Conservation (phyloP, 37 sponge, comb jelly and placozoan genomes). For the Diacarnus erythraeanus region DNA sequence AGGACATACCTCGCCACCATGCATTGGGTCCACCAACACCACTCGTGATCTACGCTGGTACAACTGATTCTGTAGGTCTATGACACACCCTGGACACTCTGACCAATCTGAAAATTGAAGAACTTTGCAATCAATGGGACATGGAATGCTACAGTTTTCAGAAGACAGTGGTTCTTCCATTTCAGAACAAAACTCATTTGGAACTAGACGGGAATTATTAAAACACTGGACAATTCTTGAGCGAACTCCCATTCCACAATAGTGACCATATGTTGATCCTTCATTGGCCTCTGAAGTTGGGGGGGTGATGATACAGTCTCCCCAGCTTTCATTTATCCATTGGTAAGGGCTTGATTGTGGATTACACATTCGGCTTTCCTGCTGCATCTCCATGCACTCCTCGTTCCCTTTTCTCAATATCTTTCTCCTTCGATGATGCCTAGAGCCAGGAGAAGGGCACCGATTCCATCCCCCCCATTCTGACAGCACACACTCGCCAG, state of each 20-base stretch:
- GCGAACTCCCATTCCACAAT: constrained; percentile 29
- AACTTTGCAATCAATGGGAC: constrained; percentile 48
- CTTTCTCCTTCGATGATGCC: neutral
- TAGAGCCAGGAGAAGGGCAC: constrained; percentile 8
- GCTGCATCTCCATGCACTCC: neutral
- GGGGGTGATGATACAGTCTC: constrained; percentile 12
- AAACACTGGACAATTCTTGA: constrained; percentile 17
- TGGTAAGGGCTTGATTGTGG: neutral
- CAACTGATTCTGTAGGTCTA: no score
- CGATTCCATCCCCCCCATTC: constrained; percentile 23
- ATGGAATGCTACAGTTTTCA: constrained; percentile 12
- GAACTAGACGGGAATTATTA: neutral
- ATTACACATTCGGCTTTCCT: neutral
- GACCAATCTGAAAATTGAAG: constrained; percentile 17
- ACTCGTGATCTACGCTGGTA: neutral
- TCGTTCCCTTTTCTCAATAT: constrained; percentile 1
- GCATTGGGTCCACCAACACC: neutral
- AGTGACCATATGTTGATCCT: neutral
- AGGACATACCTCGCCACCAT: constrained; percentile 31
- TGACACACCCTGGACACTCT: neutral
- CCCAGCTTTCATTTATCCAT: constrained; percentile 11
- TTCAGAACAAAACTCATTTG: neutral
- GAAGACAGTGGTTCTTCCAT: neutral
- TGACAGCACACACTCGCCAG: constrained; percentile 34
- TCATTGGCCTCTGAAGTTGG: neutral